Conservation (phyloP, 2,797 vertebrate genomes). For the Todus mexicanus region DNA sequence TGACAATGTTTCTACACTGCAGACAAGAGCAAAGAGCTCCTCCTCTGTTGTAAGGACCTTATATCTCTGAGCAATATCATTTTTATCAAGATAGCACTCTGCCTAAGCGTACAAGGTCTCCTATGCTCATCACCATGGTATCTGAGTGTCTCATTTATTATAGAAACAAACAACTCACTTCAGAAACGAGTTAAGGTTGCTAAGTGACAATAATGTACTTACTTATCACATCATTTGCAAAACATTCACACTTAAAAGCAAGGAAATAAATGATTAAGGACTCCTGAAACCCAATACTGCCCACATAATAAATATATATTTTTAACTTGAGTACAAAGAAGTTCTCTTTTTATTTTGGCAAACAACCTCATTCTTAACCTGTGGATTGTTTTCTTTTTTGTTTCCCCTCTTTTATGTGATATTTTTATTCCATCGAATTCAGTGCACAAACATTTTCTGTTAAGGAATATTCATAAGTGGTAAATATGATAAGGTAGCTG, state of each 20-base stretch:
- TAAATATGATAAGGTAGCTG: background rate
- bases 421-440: background rate
- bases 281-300: constrained; percentile 26
- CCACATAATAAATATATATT: constrained; percentile 7
- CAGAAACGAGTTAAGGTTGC: constrained; percentile 64
- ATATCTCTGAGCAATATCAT: background rate
- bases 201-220: constrained; percentile 69
- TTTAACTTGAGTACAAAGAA: constrained; percentile 10
- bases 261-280: constrained; percentile 53
- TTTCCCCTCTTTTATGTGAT: background rate
- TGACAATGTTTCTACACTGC: background rate
- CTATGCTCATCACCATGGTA: constrained; percentile 58
- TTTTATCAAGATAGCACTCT: background rate
- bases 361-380: background rate
- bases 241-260: constrained; percentile 53
- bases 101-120: constrained; percentile 18
- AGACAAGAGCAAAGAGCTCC: background rate
- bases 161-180: constrained; percentile 65
- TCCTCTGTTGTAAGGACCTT: background rate
- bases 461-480: background rate
- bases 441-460: background rate
- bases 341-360: background rate
- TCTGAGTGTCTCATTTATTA: constrained; percentile 59
- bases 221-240: constrained; percentile 61
- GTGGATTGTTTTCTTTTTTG: background rate